Conservation (phyloP, 2,888 invertebrate species). For the Hedychridium roseum region DNA sequence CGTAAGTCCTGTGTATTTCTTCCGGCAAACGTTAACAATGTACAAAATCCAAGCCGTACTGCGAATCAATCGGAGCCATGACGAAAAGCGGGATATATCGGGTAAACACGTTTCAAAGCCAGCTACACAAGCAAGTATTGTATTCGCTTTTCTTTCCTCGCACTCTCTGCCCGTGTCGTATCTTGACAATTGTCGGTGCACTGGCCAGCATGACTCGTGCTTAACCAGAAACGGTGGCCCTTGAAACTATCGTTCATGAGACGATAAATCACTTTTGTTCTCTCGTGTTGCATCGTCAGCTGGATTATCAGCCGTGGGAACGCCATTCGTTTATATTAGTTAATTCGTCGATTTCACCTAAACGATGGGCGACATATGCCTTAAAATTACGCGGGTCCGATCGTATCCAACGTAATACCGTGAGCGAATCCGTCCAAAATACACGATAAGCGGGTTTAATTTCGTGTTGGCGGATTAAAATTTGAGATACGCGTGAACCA, state of each 20-base stretch:
- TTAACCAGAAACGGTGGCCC: constrained; percentile 5
- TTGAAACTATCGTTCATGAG: constrained; percentile 1
- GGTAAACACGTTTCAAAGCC: not conserved
- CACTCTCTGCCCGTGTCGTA: not conserved
- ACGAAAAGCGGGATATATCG: not conserved
- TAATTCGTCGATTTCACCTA: constrained; percentile 29
- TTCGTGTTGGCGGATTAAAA: constrained; percentile 3
- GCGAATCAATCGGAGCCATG: constrained; percentile 5
- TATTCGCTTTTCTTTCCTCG: not conserved
- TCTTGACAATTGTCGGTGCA: not conserved
- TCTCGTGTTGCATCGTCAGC: constrained; percentile 26
- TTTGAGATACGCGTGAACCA: constrained; percentile 6
- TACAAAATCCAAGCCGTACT: not conserved
- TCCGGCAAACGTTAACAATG: not conserved
- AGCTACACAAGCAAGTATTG: not conserved
- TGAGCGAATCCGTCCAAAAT: constrained; percentile 20
- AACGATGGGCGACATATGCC: constrained; percentile 25
- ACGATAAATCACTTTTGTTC: not conserved
- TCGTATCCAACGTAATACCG: constrained; percentile 22
- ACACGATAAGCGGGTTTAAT: not conserved
- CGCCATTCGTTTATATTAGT: constrained; percentile 19
- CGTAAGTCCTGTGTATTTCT: not conserved
- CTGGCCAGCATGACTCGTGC: constrained; percentile 1
- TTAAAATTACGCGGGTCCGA: constrained; percentile 18
- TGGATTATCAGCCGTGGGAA: constrained; percentile 24